phyloP scores from a whole-genome alignment of 2,888 invertebrate genomes.

The Xestia rhomboidea region DNA sequence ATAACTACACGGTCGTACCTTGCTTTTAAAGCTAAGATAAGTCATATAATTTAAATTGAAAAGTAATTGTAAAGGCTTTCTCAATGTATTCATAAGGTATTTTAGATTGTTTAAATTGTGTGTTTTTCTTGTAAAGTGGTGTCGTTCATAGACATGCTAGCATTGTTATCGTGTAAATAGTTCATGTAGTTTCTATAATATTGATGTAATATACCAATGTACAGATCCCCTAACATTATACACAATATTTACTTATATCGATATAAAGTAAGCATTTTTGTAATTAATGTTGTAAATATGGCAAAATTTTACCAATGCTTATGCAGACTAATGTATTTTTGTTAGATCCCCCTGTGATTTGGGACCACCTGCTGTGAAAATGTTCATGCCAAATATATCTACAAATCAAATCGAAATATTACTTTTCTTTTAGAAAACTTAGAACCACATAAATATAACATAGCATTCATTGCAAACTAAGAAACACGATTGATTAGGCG shows the following conservation, averaged over 20 bases:
- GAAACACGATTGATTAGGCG: background rate
- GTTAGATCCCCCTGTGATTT: slow-evolving; percentile 68
- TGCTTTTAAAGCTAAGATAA: slow-evolving; percentile 61
- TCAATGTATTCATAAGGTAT: slow-evolving; percentile 41
- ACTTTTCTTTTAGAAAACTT: slow-evolving; percentile 41
- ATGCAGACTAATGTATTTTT: slow-evolving; percentile 49
- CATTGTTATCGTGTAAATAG: slow-evolving; percentile 58
- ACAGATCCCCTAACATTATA: slow-evolving; percentile 37
- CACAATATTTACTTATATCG: slow-evolving; percentile 22
- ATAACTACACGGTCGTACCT: slow-evolving; percentile 46
- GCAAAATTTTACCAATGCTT: slow-evolving; percentile 50
- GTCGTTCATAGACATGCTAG: slow-evolving; percentile 55
- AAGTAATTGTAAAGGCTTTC: slow-evolving; percentile 29
- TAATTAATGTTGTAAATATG: slow-evolving; percentile 54
- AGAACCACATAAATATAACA: too few species aligned
- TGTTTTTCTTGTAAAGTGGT: slow-evolving; percentile 43
- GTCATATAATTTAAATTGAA: slow-evolving; percentile 32
- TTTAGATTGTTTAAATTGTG: slow-evolving; percentile 47
- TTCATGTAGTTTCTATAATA: slow-evolving; percentile 43
- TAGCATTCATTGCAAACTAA: background rate
- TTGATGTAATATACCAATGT: slow-evolving; percentile 57
- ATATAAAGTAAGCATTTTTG: slow-evolving; percentile 44
- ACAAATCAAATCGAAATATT: slow-evolving; percentile 64
- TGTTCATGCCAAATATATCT: slow-evolving; percentile 81
- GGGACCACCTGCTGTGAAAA: slow-evolving; percentile 79